These are phyloP conservation scores for Oegoconia quadripuncta DNA, from an alignment of 2,888 invertebrate genomes.

Conservation along the genomic window DNA sequence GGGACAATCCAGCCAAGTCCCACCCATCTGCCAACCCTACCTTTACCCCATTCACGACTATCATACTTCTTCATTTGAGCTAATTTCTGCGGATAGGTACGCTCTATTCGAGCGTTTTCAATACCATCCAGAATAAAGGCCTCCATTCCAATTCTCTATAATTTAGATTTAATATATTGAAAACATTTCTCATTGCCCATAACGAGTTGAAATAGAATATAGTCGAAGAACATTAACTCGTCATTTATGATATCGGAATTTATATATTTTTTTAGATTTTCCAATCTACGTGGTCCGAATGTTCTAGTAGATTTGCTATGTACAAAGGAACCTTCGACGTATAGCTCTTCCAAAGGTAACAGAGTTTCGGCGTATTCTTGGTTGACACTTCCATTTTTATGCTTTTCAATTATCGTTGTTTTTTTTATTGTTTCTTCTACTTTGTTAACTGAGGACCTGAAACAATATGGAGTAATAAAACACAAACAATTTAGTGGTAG, in stretches of 20 bases:
- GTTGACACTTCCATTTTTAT: not conserved
- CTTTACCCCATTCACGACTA: no score
- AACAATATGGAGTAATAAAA: no score
- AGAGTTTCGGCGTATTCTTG: not conserved
- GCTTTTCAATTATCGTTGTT: not conserved
- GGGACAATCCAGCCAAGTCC: no score
- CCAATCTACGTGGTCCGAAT: not conserved
- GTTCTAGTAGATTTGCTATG: not conserved
- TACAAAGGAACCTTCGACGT: constrained; percentile 4
- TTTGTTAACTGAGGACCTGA: no score
- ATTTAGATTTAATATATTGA: constrained; percentile 17
- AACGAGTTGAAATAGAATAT: constrained; percentile 9
- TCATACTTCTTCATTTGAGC: no score
- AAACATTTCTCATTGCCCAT: constrained; percentile 9
- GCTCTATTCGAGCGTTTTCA: no score
- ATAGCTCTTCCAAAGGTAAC: not conserved
- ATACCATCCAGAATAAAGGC: no score
- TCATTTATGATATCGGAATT: constrained; percentile 2
- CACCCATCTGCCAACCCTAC: no score
- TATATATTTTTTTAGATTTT: constrained; percentile 1
- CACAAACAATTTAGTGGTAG: no score
- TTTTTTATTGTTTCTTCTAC: not conserved
- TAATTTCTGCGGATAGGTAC: no score
- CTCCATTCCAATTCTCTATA: no score
- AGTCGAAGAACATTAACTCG: constrained; percentile 10